phyloP scores from a whole-genome alignment of 1,140 invertebrate genomes.

The Chironomus striatipennis region DNA sequence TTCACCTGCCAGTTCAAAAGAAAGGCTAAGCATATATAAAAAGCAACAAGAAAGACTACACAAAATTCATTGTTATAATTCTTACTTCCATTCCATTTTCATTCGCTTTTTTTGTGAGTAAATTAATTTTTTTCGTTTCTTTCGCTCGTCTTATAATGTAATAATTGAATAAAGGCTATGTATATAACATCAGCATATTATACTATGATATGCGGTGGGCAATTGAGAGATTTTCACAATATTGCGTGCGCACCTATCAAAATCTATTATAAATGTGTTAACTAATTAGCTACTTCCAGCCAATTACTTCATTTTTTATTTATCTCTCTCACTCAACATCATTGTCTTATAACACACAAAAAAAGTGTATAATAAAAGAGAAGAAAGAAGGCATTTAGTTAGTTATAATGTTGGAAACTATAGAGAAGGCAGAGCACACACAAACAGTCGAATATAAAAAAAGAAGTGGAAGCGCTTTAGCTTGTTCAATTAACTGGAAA shows the following conservation, averaged over 20 bases:
- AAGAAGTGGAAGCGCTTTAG: constrained; percentile 5
- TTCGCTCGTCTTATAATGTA: background rate
- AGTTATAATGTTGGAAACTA: too few species aligned
- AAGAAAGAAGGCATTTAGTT: too few species aligned
- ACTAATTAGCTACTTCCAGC: constrained; percentile 12
- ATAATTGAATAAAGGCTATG: background rate
- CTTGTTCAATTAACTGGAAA: constrained; percentile 13
- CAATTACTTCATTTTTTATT: constrained; percentile 6
- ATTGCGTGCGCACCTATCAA: constrained; percentile 1
- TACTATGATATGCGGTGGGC: background rate
- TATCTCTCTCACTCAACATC: background rate
- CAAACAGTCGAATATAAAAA: background rate
- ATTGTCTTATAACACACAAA: constrained; percentile 6
- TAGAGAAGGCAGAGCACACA: background rate
- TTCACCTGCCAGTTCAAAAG: too few species aligned
- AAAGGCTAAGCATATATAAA: too few species aligned
- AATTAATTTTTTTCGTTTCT: constrained; percentile 7
- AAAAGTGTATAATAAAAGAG: background rate
- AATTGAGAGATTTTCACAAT: constrained; percentile 14
- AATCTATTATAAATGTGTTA: constrained; percentile 15
- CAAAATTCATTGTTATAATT: constrained; percentile 14
- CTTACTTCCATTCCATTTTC: background rate
- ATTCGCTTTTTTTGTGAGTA: background rate
- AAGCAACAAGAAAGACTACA: background rate
- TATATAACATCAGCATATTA: background rate